phyloP scores from a whole-genome alignment of 1,140 invertebrate species.

The Cydia fagiglandana region DNA sequence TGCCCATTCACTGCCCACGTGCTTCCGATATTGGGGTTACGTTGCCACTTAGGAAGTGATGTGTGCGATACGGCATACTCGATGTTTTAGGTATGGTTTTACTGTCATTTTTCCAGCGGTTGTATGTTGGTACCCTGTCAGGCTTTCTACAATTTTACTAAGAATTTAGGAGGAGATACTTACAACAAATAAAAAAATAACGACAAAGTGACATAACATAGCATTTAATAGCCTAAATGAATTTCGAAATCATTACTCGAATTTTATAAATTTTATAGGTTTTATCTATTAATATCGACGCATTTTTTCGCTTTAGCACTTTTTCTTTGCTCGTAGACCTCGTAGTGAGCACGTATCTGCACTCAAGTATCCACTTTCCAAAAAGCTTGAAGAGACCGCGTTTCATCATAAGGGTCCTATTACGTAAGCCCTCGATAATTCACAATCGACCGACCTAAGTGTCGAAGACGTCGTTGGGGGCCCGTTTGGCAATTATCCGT shows the following conservation, averaged over 20 bases:
- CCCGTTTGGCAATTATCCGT: conserved; percentile 26
- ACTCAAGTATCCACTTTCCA: background rate
- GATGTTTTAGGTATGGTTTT: background rate
- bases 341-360: background rate
- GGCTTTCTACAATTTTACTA: no score
- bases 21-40: conserved; percentile 23
- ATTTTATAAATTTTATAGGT: no score
- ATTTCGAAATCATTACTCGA: no score
- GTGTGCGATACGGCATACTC: background rate
- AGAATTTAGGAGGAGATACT: no score
- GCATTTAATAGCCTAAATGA: no score
- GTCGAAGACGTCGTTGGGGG: conserved; percentile 25
- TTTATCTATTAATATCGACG: no score
- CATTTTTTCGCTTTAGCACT: background rate
- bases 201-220: no score
- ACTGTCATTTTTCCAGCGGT: background rate
- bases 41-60: conserved; percentile 1
- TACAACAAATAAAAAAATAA: no score
- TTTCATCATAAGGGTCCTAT: background rate
- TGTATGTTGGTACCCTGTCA: background rate
- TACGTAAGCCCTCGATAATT: conserved; percentile 13
- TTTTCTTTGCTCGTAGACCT: background rate
- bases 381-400: background rate
- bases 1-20: conserved; percentile 23
- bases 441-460: background rate